Evolutionary conservation across 2,113 vertebrate genomes (phyloP).

Genomic region (Enhydra lutris): DNA sequence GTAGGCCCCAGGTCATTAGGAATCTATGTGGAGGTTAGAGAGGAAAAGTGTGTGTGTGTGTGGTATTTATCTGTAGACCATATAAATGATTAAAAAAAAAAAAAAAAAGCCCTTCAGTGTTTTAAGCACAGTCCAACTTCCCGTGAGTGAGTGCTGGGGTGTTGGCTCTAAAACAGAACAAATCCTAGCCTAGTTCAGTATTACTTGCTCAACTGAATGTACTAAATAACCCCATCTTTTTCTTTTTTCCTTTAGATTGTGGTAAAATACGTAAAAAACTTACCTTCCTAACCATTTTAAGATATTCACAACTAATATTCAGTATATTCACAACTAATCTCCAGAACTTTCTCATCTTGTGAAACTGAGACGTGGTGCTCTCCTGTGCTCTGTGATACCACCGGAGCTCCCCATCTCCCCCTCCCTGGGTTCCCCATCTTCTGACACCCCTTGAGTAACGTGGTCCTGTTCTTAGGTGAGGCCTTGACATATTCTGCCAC

Average conservation of each 20-base stretch:
- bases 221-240: neutral
- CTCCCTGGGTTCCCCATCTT: neutral
- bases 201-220: neutral
- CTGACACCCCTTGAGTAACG: neutral
- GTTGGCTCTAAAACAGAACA: neutral
- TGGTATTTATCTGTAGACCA: neutral
- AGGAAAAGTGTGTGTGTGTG: neutral
- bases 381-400: neutral
- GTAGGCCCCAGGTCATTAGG: neutral
- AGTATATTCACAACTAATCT: neutral
- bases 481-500: neutral
- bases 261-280: neutral
- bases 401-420: neutral
- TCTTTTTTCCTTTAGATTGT: neutral
- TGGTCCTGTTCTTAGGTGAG: neutral
- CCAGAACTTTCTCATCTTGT: neutral
- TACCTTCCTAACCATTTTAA: neutral
- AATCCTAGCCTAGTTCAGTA: neutral
- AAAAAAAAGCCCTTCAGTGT: neutral
- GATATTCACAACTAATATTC: neutral
- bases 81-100: neutral
- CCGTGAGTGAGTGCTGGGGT: neutral
- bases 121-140: neutral
- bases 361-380: neutral
- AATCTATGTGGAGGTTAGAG: neutral